These are phyloP conservation scores for Corydoras maculifer DNA, from an alignment of 2,113 vertebrate genomes.

Conservation along the genomic window DNA sequence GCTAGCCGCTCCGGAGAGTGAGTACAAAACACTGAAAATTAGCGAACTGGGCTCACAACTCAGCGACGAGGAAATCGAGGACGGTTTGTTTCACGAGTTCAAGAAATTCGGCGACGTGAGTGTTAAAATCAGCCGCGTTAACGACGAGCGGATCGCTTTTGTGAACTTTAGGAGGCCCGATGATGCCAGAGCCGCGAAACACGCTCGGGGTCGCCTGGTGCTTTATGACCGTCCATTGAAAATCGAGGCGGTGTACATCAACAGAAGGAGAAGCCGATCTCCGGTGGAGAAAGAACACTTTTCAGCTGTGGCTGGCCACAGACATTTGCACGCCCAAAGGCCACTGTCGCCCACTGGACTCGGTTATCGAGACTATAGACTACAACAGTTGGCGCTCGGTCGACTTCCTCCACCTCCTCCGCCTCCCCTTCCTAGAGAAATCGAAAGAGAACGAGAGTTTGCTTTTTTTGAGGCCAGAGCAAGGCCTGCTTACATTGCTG, in stretches of 20 bases:
- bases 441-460: constrained; percentile 82
- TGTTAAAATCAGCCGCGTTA: constrained; percentile 87
- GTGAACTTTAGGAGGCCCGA: constrained; percentile 91
- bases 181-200: constrained; percentile 88
- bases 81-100: constrained; percentile 95
- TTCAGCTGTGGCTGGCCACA: constrained; percentile 60
- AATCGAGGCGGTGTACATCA: constrained; percentile 85
- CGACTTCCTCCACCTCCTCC: constrained; percentile 84
- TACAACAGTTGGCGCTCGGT: constrained; percentile 88
- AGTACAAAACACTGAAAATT: constrained; percentile 94
- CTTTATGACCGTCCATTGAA: constrained; percentile 89
- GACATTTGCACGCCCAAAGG: constrained; percentile 74
- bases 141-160: constrained; percentile 88
- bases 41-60: constrained; percentile 89
- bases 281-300: constrained; percentile 81
- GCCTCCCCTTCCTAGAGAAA: constrained; percentile 80
- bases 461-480: constrained; percentile 83
- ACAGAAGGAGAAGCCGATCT: constrained; percentile 80
- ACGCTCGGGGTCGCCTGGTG: constrained; percentile 83
- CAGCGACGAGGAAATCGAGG: constrained; percentile 91
- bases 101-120: constrained; percentile 95
- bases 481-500: constrained; percentile 79
- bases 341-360: constrained; percentile 81
- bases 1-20: constrained; percentile 63
- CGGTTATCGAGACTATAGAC: constrained; percentile 87